A percentile compares a stretch with the other conserved stretches of the same genome.
These are phyloP conservation scores for Habropoda laboriosa DNA, from an alignment of 1,140 invertebrate species.

Conservation along the genomic window DNA sequence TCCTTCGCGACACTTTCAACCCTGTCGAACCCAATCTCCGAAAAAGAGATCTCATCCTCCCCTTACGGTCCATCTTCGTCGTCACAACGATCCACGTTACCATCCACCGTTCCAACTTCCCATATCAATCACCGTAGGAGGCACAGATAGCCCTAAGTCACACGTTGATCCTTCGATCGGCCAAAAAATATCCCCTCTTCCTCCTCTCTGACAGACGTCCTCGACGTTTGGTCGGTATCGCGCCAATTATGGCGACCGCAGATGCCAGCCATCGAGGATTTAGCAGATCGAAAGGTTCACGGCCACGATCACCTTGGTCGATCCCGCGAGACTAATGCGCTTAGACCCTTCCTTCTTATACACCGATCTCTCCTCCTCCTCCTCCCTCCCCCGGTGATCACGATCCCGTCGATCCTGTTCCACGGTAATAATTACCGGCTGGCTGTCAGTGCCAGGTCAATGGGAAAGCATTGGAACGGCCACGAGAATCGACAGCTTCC, in stretches of 20 bases:
- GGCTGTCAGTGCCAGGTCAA: slow-evolving; percentile 60
- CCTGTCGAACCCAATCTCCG: no score
- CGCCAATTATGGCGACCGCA: slow-evolving; percentile 43
- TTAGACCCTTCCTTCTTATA: slow-evolving; percentile 27
- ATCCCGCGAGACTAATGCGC: slow-evolving; percentile 43
- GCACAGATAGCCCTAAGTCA: not conserved
- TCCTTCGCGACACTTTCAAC: no score
- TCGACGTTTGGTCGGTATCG: not conserved
- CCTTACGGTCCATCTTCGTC: not conserved
- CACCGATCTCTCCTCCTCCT: no score
- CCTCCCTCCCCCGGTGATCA: slow-evolving; percentile 53
- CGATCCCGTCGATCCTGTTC: slow-evolving; percentile 55
- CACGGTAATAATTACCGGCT: slow-evolving; percentile 56
- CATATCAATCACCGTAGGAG: slow-evolving; percentile 3
- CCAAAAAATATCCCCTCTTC: slow-evolving; percentile 1
- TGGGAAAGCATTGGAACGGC: slow-evolving; percentile 51
- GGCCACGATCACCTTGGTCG: slow-evolving; percentile 56
- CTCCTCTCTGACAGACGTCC: slow-evolving; percentile 18
- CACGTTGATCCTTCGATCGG: not conserved
- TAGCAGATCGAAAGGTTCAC: slow-evolving; percentile 51
- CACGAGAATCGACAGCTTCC: slow-evolving; percentile 60
- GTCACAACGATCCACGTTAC: not conserved
- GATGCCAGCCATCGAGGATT: slow-evolving; percentile 9
- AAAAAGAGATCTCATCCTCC: no score
- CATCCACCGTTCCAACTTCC: not conserved